These are phyloP conservation scores for Pristis pectinata DNA, from an alignment of 2,797 vertebrate species.

Conservation along the genomic window DNA sequence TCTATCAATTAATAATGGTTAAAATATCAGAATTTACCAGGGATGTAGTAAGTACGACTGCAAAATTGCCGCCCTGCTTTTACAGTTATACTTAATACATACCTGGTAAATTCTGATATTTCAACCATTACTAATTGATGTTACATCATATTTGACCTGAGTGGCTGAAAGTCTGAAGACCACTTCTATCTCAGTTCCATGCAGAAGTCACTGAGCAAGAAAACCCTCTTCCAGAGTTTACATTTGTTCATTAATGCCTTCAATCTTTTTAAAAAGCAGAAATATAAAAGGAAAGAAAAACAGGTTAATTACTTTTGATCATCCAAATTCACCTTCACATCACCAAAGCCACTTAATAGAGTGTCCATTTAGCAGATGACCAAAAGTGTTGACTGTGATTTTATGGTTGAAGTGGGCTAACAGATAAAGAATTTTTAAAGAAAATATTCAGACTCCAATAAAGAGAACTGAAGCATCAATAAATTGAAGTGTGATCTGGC, in stretches of 20 bases:
- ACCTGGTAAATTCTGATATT: background rate
- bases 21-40: background rate
- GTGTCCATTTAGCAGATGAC: background rate
- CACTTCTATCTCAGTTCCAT: background rate
- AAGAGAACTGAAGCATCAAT: background rate
- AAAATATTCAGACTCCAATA: background rate
- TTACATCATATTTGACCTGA: background rate
- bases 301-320: background rate
- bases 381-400: background rate
- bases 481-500: background rate
- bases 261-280: background rate
- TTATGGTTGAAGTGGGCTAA: background rate
- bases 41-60: background rate
- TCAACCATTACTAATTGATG: background rate
- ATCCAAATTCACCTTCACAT: background rate
- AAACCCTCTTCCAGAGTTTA: background rate
- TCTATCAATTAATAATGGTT: background rate
- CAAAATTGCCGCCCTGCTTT: background rate
- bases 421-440: background rate
- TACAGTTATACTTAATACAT: background rate
- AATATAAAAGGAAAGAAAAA: background rate
- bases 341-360: background rate
- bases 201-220: background rate
- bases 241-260: background rate
- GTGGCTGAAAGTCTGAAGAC: background rate